A percentile compares a stretch with the other conserved stretches of the same genome.
Evolutionary conservation across 2,888 invertebrate species (phyloP).

Genomic region (Beris morrisii): DNA sequence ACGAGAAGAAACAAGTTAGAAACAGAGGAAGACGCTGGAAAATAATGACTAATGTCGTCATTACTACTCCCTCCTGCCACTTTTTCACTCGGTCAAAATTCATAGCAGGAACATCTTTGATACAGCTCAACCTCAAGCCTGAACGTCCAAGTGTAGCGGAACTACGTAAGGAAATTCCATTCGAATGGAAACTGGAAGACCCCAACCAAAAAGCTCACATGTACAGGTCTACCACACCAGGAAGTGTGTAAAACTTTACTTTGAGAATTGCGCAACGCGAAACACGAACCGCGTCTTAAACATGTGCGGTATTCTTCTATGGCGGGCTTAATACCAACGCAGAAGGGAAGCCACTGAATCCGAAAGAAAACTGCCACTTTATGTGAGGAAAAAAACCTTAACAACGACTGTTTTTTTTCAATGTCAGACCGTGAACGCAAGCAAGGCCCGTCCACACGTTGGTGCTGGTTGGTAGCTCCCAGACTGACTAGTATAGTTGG

Average conservation of each 20-base stretch:
- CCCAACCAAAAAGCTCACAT: not conserved
- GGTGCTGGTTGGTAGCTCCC: not conserved
- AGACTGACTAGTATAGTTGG: not conserved
- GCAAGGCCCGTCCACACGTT: constrained; percentile 26
- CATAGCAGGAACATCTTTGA: too few species aligned
- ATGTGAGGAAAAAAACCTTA: too few species aligned
- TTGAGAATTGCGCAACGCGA: constrained; percentile 19
- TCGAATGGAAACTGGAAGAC: constrained; percentile 21
- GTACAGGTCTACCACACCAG: not conserved
- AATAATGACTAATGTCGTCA: too few species aligned
- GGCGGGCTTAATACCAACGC: constrained; percentile 10
- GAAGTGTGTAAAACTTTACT: not conserved
- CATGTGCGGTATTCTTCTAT: constrained; percentile 8
- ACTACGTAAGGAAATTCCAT: constrained; percentile 13
- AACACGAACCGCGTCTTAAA: not conserved
- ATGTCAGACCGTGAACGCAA: constrained; percentile 40
- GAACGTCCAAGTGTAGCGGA: too few species aligned
- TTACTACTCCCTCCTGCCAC: too few species aligned
- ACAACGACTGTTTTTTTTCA: constrained; percentile 29
- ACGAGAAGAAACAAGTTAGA: too few species aligned
- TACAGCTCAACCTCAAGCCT: too few species aligned
- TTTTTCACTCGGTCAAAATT: too few species aligned
- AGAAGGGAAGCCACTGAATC: constrained; percentile 8
- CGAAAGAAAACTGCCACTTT: not conserved
- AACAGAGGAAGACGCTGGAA: too few species aligned